Base-by-base conservation (phyloP, 1,140 invertebrate species). In the Ceratina calcarata region DNA sequence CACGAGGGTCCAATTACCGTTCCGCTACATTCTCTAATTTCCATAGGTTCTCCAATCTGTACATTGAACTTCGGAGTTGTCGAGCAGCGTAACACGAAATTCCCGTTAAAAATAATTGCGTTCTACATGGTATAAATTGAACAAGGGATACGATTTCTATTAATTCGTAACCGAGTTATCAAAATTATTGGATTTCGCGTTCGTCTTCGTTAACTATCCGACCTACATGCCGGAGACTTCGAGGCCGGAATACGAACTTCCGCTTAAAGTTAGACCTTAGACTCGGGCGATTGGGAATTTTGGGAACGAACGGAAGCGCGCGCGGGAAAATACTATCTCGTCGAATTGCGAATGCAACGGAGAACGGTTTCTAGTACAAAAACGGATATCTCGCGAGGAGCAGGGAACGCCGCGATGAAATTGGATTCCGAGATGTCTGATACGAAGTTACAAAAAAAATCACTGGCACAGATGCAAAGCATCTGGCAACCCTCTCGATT, bases 21-120 rank as follows among this genome's bases (percentile, higher is more conserved):
- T 22, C 71, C 64, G 58, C 24, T 64, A 32, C 18, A 51, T 73
- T 73, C 60, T 64, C 20, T n/a, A 27, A 65, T 79, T 62, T 60
- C 55, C 69, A 71, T 60, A 22, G 55, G 18, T 55, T 8, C n/a
- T 37, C 18, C 27, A 16, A 32, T 55, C 67, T 55, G 53, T 58
- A 37, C n/a, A 20, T 70, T 70, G 27, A 57, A 55, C 24, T n/a
- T 55, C 49, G n/a, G 13, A 57, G 13, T 69, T 16, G 18, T 32
- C 7, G 13, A 16, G 20, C 18, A 57, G 3, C 7, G 27, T 32
- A 27, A 69, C 15, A 20, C 27, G 27, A 57, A 27, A 62, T 24
- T 62, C 27, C 22, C 27, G 18, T 55, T 55, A 55, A 55, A 55
- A 55, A 55, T 1, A 53, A 55, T 55, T 16, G 15, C 18, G 18